phyloP scores from a whole-genome alignment of 2,888 invertebrate species.

The Strigamia maritima region DNA sequence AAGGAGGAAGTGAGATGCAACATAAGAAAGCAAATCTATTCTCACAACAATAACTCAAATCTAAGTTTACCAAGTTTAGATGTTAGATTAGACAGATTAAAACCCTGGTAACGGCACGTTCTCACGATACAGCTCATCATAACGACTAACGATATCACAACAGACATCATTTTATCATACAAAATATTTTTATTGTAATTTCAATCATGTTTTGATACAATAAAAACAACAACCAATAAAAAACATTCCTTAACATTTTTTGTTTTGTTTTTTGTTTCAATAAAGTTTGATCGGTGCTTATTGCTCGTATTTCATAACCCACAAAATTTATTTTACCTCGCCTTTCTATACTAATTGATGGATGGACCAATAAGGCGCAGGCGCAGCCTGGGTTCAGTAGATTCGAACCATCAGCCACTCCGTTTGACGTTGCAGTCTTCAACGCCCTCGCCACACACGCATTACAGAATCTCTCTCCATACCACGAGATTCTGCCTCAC shows the following conservation, averaged over 20 bases:
- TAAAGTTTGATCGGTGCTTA: neutral
- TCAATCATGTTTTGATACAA: neutral
- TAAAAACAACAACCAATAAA: neutral
- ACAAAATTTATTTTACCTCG: neutral
- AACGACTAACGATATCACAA: too few relatives aligned
- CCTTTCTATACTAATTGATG: slow-evolving; percentile 11
- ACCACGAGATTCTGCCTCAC: neutral
- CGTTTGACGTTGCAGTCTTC: slow-evolving; percentile 11
- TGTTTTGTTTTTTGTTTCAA: neutral
- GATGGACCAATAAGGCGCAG: slow-evolving; percentile 28
- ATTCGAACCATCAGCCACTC: neutral
- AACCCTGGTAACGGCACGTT: too few relatives aligned
- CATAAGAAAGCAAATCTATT: too few relatives aligned
- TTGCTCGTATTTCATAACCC: neutral
- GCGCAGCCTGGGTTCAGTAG: slow-evolving; percentile 20
- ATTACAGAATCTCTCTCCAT: slow-evolving; percentile 1
- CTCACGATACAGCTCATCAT: too few relatives aligned
- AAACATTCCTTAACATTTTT: too few relatives aligned
- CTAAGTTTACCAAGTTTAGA: too few relatives aligned
- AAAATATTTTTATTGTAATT: neutral
- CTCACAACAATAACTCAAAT: too few relatives aligned
- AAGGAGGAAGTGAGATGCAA: too few relatives aligned
- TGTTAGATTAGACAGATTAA: too few relatives aligned
- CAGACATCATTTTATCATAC: too few relatives aligned
- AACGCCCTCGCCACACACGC: neutral